Evolutionary conservation across 2,797 vertebrate genomes (phyloP).

Genomic region (Sebastes wilsoni): DNA sequence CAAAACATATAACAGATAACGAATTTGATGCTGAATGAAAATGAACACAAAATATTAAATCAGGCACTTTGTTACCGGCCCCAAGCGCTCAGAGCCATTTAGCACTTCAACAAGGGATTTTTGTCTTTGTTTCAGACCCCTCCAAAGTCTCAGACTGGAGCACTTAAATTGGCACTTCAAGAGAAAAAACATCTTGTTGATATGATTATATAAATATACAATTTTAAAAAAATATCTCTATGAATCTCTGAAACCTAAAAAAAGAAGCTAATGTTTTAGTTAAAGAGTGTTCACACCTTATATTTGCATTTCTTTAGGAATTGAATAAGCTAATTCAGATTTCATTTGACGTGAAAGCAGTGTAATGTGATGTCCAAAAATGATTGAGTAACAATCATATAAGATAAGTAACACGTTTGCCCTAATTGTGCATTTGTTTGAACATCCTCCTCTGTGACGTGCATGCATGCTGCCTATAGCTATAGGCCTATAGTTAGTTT

Average conservation of each 20-base stretch:
- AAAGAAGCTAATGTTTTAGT: slow-evolving; percentile 52
- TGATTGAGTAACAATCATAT: slow-evolving; percentile 71
- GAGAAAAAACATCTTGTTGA: slow-evolving; percentile 29
- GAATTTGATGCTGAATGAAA: slow-evolving; percentile 12
- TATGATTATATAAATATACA: slow-evolving; percentile 17
- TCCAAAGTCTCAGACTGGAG: slow-evolving; percentile 67
- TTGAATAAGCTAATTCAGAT: slow-evolving; percentile 79
- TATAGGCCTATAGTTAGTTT: slow-evolving; percentile 72
- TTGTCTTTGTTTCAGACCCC: slow-evolving; percentile 53
- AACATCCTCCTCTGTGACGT: slow-evolving; percentile 72
- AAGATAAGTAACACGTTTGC: slow-evolving; percentile 72
- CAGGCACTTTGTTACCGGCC: slow-evolving; percentile 63
- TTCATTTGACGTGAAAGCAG: slow-evolving; percentile 59
- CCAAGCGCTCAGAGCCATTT: slow-evolving; percentile 55
- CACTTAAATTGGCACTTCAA: slow-evolving; percentile 81
- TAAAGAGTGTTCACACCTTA: slow-evolving; percentile 52
- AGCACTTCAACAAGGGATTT: slow-evolving; percentile 77
- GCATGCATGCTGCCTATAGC: slow-evolving; percentile 83
- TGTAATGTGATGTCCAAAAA: slow-evolving; percentile 65
- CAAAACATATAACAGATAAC: not conserved
- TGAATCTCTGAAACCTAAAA: slow-evolving; percentile 48
- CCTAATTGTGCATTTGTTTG: slow-evolving; percentile 79
- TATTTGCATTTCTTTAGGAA: slow-evolving; percentile 67
- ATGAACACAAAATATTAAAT: slow-evolving; percentile 5
- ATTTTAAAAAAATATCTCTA: slow-evolving; percentile 1